A percentile compares a stretch with the other conserved stretches of the same genome.
These are phyloP conservation scores for Fratercula arctica DNA, from an alignment of 2,797 vertebrate species.

Conservation along the genomic window DNA sequence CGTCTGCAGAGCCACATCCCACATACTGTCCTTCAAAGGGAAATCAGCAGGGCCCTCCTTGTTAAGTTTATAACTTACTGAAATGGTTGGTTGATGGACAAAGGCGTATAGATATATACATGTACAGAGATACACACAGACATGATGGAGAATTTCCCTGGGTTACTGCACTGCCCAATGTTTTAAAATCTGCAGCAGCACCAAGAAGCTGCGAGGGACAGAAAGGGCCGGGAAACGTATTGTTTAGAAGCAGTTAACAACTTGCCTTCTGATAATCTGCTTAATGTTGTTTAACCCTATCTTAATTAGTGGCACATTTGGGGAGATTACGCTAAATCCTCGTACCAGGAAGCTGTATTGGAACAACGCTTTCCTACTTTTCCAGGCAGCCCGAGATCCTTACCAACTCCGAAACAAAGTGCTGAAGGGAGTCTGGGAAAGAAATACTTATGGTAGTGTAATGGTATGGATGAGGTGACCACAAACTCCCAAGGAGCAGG, in stretches of 20 bases:
- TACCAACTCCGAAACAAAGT: not conserved
- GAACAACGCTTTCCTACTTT: not conserved
- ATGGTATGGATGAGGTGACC: not conserved
- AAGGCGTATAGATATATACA: not conserved
- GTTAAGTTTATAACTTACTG: not conserved
- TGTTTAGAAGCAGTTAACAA: conserved; percentile 38
- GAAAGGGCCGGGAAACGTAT: not conserved
- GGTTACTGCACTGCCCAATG: not conserved
- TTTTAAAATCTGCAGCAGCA: not conserved
- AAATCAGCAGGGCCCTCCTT: not conserved
- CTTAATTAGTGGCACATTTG: conserved; percentile 26
- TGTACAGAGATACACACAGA: not conserved
- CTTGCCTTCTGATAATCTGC: conserved; percentile 12
- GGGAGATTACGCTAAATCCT: conserved; percentile 44
- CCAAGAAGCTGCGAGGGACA: not conserved
- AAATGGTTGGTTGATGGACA: not conserved
- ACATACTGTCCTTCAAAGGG: rapidly evolving
- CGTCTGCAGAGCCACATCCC: not conserved
- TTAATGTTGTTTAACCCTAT: conserved; percentile 43
- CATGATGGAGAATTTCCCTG: not conserved
- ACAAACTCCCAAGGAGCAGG: not conserved
- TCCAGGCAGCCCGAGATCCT: not conserved
- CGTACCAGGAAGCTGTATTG: rapidly evolving
- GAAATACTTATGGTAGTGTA: not conserved
- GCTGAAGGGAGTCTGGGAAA: not conserved